These are phyloP conservation scores for Cynocephalus volans DNA, from an alignment of 2,113 vertebrate genomes.

Conservation along the genomic window DNA sequence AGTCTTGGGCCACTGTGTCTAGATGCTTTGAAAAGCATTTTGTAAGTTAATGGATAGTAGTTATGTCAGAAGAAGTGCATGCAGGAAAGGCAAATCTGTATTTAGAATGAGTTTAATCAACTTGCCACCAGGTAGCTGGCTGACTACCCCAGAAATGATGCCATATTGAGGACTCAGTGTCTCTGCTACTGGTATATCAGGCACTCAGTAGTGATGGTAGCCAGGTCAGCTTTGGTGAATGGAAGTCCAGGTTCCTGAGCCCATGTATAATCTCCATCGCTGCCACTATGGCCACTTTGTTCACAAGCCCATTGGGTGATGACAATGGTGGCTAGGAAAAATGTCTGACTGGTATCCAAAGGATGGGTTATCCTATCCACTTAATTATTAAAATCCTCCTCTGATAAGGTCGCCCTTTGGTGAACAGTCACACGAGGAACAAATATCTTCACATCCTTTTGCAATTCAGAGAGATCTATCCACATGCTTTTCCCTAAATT, in stretches of 20 bases:
- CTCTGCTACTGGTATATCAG: background rate
- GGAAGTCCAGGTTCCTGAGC: background rate
- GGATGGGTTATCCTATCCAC: background rate
- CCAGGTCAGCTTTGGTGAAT: background rate
- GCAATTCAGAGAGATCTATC: background rate
- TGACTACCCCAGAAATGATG: too few species aligned
- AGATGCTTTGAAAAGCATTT: too few species aligned
- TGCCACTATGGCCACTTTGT: background rate
- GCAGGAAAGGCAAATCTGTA: background rate
- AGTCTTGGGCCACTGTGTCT: too few species aligned
- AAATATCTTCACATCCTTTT: background rate
- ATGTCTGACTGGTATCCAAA: background rate
- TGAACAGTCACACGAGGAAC: background rate
- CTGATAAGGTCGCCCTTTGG: background rate
- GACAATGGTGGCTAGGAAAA: background rate
- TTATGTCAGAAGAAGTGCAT: background rate
- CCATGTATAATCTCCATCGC: background rate
- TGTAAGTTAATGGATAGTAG: too few species aligned
- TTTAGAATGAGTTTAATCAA: too few species aligned
- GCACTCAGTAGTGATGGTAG: background rate
- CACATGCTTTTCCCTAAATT: background rate
- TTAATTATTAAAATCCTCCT: background rate
- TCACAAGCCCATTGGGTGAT: background rate
- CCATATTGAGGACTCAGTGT: background rate
- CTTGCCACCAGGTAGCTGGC: too few species aligned